phyloP scores from a whole-genome alignment of 2,113 vertebrate species.

The Puntigrus tetrazona region DNA sequence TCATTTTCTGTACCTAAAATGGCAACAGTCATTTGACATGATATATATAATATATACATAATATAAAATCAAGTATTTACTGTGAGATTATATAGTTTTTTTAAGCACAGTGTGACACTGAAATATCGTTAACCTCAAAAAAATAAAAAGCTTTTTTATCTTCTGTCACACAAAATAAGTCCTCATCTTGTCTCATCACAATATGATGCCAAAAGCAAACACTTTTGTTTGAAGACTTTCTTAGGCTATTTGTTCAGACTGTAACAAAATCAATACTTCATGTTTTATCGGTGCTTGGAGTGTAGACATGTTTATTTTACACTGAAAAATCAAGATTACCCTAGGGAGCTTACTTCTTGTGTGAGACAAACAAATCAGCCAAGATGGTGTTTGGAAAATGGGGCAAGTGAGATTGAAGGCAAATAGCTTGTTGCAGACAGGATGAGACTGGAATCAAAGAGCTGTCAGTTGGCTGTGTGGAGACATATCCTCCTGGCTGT shows the following conservation, averaged over 20 bases:
- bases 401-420: conserved; percentile 21
- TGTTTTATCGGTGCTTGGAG: conserved; percentile 36
- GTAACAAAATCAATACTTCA: conserved; percentile 45
- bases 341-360: conserved; percentile 10
- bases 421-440: conserved; percentile 32
- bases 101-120: neutral
- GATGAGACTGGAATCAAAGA: conserved; percentile 32
- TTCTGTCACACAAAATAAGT: neutral
- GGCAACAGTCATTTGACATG: neutral
- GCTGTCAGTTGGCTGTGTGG: conserved; percentile 33
- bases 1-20: neutral
- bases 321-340: conserved; percentile 34
- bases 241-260: conserved; percentile 38
- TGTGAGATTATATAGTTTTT: neutral
- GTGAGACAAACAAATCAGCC: conserved; percentile 14
- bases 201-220: conserved; percentile 30
- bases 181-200: conserved; percentile 13
- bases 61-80: too few relatives aligned
- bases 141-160: neutral
- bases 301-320: conserved; percentile 54
- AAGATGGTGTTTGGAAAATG: conserved; percentile 30
- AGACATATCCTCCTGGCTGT: conserved; percentile 26
- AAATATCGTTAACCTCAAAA: neutral
- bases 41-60: too few relatives aligned
- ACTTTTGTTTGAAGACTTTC: conserved; percentile 20